Evolutionary conservation across 1,140 invertebrate species (phyloP).

Genomic region (Scaptomyza pallida): DNA sequence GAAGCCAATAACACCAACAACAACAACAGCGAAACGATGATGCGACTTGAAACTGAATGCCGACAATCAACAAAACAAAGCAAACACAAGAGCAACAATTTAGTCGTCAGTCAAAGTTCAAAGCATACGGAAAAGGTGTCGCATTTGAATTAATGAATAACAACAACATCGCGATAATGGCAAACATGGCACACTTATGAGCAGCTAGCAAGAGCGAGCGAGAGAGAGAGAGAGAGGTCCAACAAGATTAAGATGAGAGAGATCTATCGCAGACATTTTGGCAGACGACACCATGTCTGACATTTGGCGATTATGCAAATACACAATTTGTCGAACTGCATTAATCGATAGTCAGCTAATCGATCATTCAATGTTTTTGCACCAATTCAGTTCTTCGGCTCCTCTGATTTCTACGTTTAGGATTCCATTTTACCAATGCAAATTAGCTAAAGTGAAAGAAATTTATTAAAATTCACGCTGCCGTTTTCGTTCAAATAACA

Average conservation of each 20-base stretch:
- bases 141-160: slow-evolving; percentile 76
- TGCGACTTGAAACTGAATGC: slow-evolving; percentile 34
- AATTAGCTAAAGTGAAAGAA: slow-evolving; percentile 59
- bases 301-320: slow-evolving; percentile 71
- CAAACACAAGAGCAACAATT: slow-evolving; percentile 40
- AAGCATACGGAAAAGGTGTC: slow-evolving; percentile 66
- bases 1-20: slow-evolving; percentile 29
- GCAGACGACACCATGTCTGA: slow-evolving; percentile 58
- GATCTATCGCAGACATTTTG: slow-evolving; percentile 17
- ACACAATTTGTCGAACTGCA: slow-evolving; percentile 42
- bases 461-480: slow-evolving; percentile 45
- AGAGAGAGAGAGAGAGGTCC: slow-evolving; percentile 4
- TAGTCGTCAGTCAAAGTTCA: slow-evolving; percentile 65
- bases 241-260: slow-evolving; percentile 1
- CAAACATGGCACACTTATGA: slow-evolving; percentile 45
- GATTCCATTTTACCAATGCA: slow-evolving; percentile 13
- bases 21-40: slow-evolving; percentile 37
- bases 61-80: slow-evolving; percentile 12
- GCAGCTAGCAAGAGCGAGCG: slow-evolving; percentile 23
- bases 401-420: slow-evolving; percentile 34
- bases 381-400: slow-evolving; percentile 58
- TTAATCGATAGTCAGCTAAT: slow-evolving; percentile 62
- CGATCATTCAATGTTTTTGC: slow-evolving; percentile 60
- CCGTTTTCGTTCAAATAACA: slow-evolving; percentile 26
- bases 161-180: slow-evolving; percentile 55